A percentile compares a stretch with the other conserved stretches of the same genome.
Conservation (phyloP, 1,140 invertebrate genomes). For the Trichonephila clavata region DNA sequence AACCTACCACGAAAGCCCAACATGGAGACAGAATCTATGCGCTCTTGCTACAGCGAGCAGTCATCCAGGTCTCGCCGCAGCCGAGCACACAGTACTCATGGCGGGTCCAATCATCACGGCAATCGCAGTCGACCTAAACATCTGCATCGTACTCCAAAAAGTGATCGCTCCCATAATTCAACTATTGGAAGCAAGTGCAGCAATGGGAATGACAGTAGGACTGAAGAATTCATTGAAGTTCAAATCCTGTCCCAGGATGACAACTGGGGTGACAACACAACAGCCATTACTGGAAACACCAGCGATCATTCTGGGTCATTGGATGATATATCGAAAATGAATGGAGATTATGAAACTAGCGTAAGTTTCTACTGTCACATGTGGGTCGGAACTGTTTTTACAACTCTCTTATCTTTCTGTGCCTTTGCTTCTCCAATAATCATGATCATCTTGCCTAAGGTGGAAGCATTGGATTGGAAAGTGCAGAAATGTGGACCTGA, state of each 20-base stretch:
- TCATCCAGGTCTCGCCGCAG: conserved; percentile 76
- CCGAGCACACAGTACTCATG: conserved; percentile 74
- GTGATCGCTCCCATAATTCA: conserved; percentile 79
- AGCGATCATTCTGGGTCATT: conserved; percentile 96
- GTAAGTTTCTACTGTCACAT: conserved; percentile 87
- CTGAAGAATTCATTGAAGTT: conserved; percentile 91
- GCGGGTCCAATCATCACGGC: conserved; percentile 68
- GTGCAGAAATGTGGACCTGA: conserved; percentile 88
- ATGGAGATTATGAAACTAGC: conserved; percentile 79
- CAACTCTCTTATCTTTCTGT: conserved; percentile 88
- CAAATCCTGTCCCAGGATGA: conserved; percentile 96
- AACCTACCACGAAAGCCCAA: conserved; percentile 74
- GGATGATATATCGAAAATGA: conserved; percentile 86
- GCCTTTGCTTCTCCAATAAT: conserved; percentile 95
- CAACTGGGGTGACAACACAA: conserved; percentile 99
- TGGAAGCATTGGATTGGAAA: conserved; percentile 83
- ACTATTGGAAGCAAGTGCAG: conserved; percentile 79
- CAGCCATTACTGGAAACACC: conserved; percentile 97
- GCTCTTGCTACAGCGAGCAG: conserved; percentile 77
- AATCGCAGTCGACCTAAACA: conserved; percentile 69
- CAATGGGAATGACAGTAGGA: conserved; percentile 79
- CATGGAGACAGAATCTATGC: conserved; percentile 78
- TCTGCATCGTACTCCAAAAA: conserved; percentile 77
- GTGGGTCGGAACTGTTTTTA: conserved; percentile 89
- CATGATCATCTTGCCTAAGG: conserved; percentile 96